Base-by-base conservation (phyloP, 2,113 vertebrate species). In the Urocolius indicus region DNA sequence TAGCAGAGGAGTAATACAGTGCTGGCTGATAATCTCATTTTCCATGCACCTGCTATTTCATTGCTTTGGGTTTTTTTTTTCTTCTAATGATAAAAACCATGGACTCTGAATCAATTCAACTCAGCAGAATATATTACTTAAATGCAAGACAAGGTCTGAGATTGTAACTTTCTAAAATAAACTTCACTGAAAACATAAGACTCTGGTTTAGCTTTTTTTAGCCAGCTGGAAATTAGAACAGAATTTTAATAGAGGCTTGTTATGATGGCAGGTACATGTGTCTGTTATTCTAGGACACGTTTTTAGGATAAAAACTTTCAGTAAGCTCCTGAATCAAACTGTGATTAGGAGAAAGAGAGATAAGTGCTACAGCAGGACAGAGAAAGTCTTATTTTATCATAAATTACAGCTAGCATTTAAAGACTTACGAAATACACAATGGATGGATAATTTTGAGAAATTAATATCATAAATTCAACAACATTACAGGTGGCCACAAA, bases 1-100 rank as follows among this genome's bases (percentile, higher is more conserved):
- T 88, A 96, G 61, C 62, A 85, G 84, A 89, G 77, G 34, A 91
- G 66, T 78, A 91, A 66, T 36, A 51, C 4, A 54, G 58, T 15
- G 22, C 65, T 93, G 89, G 61, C 20, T 27, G 85, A 95, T 95
- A 80, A 95, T 97, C 89, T 96, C 61, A 90, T 96, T 96, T 91
- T 59, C 79, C 83, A 27, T 80, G 94, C 75, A 94, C 89, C 90
- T 93, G 91, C 66, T 94, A 95, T 73, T 96, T 96, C 77, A 73
- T 41, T 13, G 10, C 72, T 87, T n/a, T 68, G 22, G 8, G 14
- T 52, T 27, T 9, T 14, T 20, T 30, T 24, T 91, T 75, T 36
- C 24, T 68, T 89, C 32, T 84, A 82, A 80, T 61, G 20, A 76
- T 72, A 63, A 84, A 91, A 94, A 32, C 59, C 71, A 90, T 49